Evolutionary conservation across 2,797 vertebrate species (phyloP).

Genomic region (Paramormyrops hopkinsi): DNA sequence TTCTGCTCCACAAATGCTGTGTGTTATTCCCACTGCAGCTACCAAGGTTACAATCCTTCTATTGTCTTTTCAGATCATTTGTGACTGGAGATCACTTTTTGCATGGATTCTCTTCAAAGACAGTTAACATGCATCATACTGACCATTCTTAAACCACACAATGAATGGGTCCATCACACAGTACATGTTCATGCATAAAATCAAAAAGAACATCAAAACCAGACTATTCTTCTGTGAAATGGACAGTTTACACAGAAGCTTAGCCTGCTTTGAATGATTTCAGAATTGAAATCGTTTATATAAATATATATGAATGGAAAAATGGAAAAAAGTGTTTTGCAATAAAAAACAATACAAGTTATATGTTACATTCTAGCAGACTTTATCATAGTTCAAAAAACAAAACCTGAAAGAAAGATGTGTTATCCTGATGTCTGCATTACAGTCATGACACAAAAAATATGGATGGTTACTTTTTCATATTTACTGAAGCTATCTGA

Average conservation of each 20-base stretch:
- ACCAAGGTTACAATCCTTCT: conserved; percentile 19
- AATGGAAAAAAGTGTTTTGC: neutral
- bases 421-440: neutral
- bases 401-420: neutral
- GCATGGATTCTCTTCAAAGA: neutral
- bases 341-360: neutral
- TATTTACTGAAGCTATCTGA: neutral
- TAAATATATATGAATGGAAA: neutral
- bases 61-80: conserved; percentile 22
- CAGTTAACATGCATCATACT: neutral
- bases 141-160: neutral
- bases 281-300: neutral
- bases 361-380: neutral
- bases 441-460: neutral
- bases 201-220: neutral
- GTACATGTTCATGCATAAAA: neutral
- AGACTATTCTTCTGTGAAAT: neutral
- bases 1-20: conserved; percentile 32
- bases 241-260: neutral
- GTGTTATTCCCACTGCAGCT: conserved; percentile 35
- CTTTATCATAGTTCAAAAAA: neutral
- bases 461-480: neutral
- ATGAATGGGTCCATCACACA: neutral
- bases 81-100: neutral
- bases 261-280: neutral